Evolutionary conservation across 1,140 invertebrate genomes (phyloP), one percentile per base, ranked within the genome.

Genomic region (Eupristina koningsbergeri): DNA sequence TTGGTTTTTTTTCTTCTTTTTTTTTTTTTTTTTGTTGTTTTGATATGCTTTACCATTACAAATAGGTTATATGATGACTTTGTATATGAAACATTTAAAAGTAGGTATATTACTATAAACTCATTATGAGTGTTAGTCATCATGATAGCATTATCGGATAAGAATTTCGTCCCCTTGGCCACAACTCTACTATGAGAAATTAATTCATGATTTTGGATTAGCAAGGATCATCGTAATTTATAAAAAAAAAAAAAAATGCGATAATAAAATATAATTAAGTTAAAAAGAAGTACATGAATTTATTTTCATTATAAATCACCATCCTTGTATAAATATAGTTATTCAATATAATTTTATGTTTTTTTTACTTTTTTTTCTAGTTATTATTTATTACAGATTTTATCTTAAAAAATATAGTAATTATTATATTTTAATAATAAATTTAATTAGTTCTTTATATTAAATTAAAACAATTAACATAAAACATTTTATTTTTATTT

Each of bases 31-130:
- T 88, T 89, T 84, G 69, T 88, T 87, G 86, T 85, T 90, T 89
- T 90, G 87, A 89, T 89, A 90, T 86, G 85, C 85, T 88, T 83
- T 87, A 89, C 86, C 85, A 88, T 88, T 87, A 85, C 86, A n/a
- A n/a, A 81, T 90, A 89, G 75, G 75, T 88, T 88, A 86, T 85
- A 86, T n/a, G 67, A 79, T 86, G 78, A 84, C 53, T 87, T 86
- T 84, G 81, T 87, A 84, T 84, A 80, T 77, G 80, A 85, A 87
- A 84, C 82, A 58, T 80, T 73, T 50, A 84, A 84, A 80, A 19
- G 74, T 77, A 81, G 75, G 78, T 83, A 39, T 76, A 53, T 83
- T 86, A 86, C 84, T 85, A 85, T 86, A 84, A 86, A 76, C 67
- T 84, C 75, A 84, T 85, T 85, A 69, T 81, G 71, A 80, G 78